phyloP scores from a whole-genome alignment of 2,888 invertebrate genomes.

The Penaeus monodon region DNA sequence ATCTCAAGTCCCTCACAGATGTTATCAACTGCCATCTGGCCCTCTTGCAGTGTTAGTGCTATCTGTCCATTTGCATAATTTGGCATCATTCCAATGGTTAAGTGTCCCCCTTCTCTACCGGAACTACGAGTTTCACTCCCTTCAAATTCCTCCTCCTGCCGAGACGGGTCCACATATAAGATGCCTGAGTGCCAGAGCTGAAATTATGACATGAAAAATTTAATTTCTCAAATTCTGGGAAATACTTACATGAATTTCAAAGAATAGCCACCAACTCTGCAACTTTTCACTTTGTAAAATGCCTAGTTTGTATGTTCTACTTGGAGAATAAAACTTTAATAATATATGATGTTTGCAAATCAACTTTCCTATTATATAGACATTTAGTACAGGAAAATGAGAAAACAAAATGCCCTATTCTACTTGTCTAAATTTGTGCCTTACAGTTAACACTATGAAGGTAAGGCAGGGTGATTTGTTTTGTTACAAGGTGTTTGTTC shows the following conservation, averaged over 20 bases:
- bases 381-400: too few relatives aligned
- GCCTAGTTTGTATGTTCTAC: too few relatives aligned
- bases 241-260: neutral
- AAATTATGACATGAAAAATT: neutral
- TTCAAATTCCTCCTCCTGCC: slow-evolving; percentile 40
- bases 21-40: slow-evolving; percentile 37
- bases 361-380: too few relatives aligned
- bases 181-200: slow-evolving; percentile 41
- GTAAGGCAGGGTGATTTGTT: too few relatives aligned
- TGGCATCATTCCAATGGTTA: slow-evolving; percentile 63
- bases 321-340: too few relatives aligned
- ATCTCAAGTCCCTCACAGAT: slow-evolving; percentile 49
- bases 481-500: too few relatives aligned
- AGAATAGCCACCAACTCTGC: neutral
- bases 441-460: too few relatives aligned
- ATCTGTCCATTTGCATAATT: slow-evolving; percentile 61
- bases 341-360: too few relatives aligned
- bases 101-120: slow-evolving; percentile 15
- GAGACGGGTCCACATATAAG: slow-evolving; percentile 37
- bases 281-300: too few relatives aligned
- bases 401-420: too few relatives aligned
- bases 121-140: neutral
- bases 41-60: slow-evolving; percentile 50
- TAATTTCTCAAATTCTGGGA: neutral
- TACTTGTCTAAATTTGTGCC: too few relatives aligned